Evolutionary conservation across 2,888 invertebrate species (phyloP).

Genomic region (Sericinus montela): DNA sequence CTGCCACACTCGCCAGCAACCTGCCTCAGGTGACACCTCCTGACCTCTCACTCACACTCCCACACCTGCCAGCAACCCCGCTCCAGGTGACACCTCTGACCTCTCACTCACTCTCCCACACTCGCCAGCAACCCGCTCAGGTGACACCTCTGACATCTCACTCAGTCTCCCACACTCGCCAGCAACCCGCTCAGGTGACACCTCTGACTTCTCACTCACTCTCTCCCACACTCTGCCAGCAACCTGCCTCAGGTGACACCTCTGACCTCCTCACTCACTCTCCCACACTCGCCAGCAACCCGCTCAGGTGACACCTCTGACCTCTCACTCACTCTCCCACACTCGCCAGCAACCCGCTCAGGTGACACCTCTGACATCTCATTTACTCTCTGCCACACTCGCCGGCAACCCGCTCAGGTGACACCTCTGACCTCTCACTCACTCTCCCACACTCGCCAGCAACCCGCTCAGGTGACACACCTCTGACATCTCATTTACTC

Average conservation of each 20-base stretch:
- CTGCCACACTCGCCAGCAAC: too few relatives aligned
- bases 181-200: constrained; percentile 62
- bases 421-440: too few relatives aligned
- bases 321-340: neutral
- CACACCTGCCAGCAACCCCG: constrained; percentile 94
- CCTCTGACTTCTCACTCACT: constrained; percentile 59
- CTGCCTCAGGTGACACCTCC: too few relatives aligned
- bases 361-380: neutral
- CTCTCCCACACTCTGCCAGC: constrained; percentile 57
- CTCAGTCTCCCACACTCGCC: constrained; percentile 59
- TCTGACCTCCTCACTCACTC: too few relatives aligned
- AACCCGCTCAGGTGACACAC: too few relatives aligned
- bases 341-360: too few relatives aligned
- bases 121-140: constrained; percentile 64
- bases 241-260: neutral
- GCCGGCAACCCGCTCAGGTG: too few relatives aligned
- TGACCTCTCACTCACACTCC: constrained; percentile 81
- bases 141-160: too few relatives aligned
- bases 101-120: constrained; percentile 75
- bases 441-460: too few relatives aligned
- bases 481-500: too few relatives aligned
- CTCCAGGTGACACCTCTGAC: constrained; percentile 88
- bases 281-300: neutral
- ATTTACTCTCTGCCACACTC: too few relatives aligned
- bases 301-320: too few relatives aligned